Evolutionary conservation across 2,888 invertebrate genomes (phyloP).

Genomic region (Andrena trimmerana): DNA sequence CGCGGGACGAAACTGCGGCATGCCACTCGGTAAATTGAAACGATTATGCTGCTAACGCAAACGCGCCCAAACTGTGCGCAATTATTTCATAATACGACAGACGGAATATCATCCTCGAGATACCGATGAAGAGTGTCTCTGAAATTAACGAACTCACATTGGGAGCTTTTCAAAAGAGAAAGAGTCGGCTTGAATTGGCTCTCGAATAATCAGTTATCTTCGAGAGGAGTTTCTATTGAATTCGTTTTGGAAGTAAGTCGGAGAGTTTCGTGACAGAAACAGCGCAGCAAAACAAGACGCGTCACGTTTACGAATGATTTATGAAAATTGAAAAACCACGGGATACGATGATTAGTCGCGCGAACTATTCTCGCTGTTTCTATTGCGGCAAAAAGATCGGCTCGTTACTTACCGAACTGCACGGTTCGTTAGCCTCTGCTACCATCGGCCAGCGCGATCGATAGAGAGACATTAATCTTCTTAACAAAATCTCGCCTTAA

Average conservation of each 20-base stretch:
- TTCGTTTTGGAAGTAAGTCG: not conserved
- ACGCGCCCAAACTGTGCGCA: not conserved
- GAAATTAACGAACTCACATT: not conserved
- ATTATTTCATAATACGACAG: conserved; percentile 2
- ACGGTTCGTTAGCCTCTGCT: conserved; percentile 44
- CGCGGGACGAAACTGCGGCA: conserved; percentile 9
- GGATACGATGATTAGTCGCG: conserved; percentile 10
- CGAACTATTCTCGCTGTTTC: conserved; percentile 14
- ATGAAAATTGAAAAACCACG: conserved; percentile 5
- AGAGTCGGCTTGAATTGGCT: not conserved
- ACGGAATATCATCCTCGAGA: not conserved
- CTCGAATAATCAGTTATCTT: not conserved
- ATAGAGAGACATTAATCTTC: conserved; percentile 57
- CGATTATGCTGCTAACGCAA: conserved; percentile 4
- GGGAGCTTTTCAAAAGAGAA: not conserved
- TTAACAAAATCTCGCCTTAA: conserved; percentile 60
- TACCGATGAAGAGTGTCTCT: not conserved
- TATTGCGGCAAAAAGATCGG: conserved; percentile 8
- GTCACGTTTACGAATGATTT: conserved; percentile 13
- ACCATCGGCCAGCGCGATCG: conserved; percentile 40
- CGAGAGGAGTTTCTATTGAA: not conserved
- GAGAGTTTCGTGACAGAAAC: not conserved
- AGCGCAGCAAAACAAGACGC: not conserved
- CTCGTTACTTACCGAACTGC: conserved; percentile 5
- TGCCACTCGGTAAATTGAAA: conserved; percentile 22